Evolutionary conservation across 2,888 invertebrate genomes (phyloP).

Genomic region (Archips crataeganus): DNA sequence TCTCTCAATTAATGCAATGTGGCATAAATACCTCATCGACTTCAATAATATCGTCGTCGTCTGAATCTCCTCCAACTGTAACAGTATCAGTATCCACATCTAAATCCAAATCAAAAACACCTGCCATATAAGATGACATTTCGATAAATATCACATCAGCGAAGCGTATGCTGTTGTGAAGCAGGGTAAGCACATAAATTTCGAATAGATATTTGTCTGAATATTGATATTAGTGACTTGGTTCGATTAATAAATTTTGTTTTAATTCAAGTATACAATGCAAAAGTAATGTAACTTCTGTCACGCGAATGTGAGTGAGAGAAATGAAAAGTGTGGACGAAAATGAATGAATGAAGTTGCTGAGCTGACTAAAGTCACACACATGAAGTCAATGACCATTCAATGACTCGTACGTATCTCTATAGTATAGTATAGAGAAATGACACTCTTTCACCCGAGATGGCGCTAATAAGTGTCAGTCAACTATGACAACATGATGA

Average conservation of each 20-base stretch:
- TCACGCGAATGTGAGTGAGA: constrained; percentile 39
- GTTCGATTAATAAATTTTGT: constrained; percentile 18
- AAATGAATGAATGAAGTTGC: constrained; percentile 39
- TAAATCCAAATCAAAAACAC: constrained; percentile 97
- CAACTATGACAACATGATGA: no score
- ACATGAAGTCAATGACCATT: constrained; percentile 36
- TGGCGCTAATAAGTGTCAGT: constrained; percentile 10
- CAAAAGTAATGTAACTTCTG: constrained; percentile 40
- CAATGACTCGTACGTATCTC: constrained; percentile 3
- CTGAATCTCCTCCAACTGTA: constrained; percentile 90
- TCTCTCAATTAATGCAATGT: constrained; percentile 35
- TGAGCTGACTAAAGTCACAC: constrained; percentile 27
- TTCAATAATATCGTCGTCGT: constrained; percentile 96
- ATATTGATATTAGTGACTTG: constrained; percentile 25
- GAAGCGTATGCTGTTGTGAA: constrained; percentile 67
- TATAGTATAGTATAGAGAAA: not conserved
- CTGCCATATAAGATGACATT: constrained; percentile 90
- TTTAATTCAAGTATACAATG: constrained; percentile 41
- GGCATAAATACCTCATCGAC: constrained; percentile 91
- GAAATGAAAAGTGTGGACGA: constrained; percentile 33
- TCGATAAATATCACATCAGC: constrained; percentile 83
- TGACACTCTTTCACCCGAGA: not conserved
- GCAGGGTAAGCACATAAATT: constrained; percentile 30
- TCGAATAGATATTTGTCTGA: constrained; percentile 9
- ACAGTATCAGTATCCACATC: constrained; percentile 87